A percentile compares a stretch with the other conserved stretches of the same genome.
These are phyloP conservation scores for cattle (Bos taurus) DNA, from an alignment of 2,113 vertebrate genomes.

Conservation along the genomic window DNA sequence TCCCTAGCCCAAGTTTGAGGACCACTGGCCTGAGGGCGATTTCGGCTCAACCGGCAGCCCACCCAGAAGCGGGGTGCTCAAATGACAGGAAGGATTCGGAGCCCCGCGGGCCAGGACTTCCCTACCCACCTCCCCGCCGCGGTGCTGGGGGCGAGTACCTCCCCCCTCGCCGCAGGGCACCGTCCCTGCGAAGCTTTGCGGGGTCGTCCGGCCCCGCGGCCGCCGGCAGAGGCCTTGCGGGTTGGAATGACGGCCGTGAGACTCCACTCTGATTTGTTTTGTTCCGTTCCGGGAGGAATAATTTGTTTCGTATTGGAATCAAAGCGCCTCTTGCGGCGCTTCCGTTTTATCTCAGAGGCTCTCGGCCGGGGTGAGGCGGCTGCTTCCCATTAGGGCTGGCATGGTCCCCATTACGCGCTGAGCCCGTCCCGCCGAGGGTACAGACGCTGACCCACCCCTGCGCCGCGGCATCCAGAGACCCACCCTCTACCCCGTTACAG, in stretches of 20 bases:
- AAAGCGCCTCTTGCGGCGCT: conserved; percentile 71
- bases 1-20: background rate
- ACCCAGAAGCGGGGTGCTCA: background rate
- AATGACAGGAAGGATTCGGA: background rate
- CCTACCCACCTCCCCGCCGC: background rate
- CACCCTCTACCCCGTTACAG: background rate
- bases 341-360: conserved; percentile 74
- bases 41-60: background rate
- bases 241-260: conserved; percentile 69
- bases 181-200: background rate
- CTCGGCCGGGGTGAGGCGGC: conserved; percentile 55
- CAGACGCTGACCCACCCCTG: conserved; percentile 48
- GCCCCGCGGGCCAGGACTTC: background rate
- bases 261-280: conserved; percentile 58
- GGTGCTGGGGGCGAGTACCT: rapidly evolving
- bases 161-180: background rate
- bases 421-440: conserved; percentile 28
- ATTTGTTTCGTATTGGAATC: conserved; percentile 79
- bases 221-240: background rate
- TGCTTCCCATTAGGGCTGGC: conserved; percentile 79
- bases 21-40: background rate
- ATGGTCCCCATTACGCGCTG: conserved; percentile 71
- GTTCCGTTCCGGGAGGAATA: conserved; percentile 78
- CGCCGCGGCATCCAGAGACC: background rate
- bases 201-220: background rate